A percentile compares a stretch with the other conserved stretches of the same genome.
phyloP scores from a whole-genome alignment of 2,113 vertebrate genomes.

The Marcusenius ussheri region DNA sequence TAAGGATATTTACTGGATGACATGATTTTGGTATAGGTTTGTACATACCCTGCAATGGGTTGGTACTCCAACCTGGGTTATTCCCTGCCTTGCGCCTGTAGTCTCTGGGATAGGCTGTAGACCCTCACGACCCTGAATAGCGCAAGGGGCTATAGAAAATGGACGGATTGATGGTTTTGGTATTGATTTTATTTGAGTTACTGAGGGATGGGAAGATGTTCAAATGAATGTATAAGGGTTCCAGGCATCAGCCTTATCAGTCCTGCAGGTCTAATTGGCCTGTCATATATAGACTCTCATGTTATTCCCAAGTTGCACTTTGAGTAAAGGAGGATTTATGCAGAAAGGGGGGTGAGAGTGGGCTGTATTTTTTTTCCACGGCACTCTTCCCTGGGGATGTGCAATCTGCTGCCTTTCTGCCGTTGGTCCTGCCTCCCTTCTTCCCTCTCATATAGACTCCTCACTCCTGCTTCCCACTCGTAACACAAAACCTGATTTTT shows the following conservation, averaged over 20 bases:
- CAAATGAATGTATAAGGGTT: not conserved
- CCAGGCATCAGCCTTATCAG: not conserved
- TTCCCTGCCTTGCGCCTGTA: not conserved
- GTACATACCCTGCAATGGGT: not conserved
- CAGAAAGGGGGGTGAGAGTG: not conserved
- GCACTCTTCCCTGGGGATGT: not conserved
- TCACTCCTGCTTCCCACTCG: not conserved
- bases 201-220: too few relatives aligned
- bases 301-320: not conserved
- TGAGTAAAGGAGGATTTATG: not conserved
- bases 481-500: not conserved
- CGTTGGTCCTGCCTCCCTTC: not conserved
- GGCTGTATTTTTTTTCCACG: slow-evolving; percentile 13
- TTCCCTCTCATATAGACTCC: not conserved
- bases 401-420: slow-evolving; percentile 15
- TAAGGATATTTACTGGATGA: not conserved
- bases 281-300: not conserved
- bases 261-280: slow-evolving; percentile 4
- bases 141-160: not conserved
- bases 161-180: not conserved
- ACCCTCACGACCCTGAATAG: not conserved
- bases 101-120: not conserved
- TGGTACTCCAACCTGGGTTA: not conserved
- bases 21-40: not conserved
- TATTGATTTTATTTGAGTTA: not conserved